phyloP scores from a whole-genome alignment of 2,797 vertebrate species.

The Malacoraja senta region DNA sequence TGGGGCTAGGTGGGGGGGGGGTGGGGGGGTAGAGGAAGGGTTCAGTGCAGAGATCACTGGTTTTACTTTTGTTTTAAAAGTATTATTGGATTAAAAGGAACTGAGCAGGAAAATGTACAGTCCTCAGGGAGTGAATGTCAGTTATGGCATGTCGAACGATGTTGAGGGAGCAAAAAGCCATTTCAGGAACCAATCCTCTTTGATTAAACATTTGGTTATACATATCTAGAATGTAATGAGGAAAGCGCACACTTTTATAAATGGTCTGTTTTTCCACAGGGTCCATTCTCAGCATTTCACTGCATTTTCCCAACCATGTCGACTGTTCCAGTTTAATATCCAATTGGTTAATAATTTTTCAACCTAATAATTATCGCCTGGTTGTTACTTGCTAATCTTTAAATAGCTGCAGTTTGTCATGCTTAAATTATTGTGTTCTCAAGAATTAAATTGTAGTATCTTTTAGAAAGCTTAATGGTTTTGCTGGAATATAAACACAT shows the following conservation, averaged over 20 bases:
- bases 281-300: neutral
- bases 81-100: neutral
- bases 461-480: too few relatives aligned
- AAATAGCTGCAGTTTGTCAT: neutral
- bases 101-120: neutral
- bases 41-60: neutral
- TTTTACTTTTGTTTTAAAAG: neutral
- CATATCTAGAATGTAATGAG: neutral
- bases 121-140: neutral
- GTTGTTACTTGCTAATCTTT: neutral
- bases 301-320: neutral
- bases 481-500: neutral
- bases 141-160: neutral
- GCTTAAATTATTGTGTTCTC: neutral
- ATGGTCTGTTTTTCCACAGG: neutral
- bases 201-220: neutral
- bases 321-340: neutral
- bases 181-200: neutral
- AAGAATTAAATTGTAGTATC: neutral
- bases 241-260: neutral
- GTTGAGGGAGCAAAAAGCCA: too few relatives aligned
- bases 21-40: neutral
- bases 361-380: neutral
- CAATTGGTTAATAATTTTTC: slow-evolving; percentile 17
- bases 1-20: too few relatives aligned